Base-by-base conservation (phyloP, 1,140 invertebrate species). In the Trachelipus rathkii region DNA sequence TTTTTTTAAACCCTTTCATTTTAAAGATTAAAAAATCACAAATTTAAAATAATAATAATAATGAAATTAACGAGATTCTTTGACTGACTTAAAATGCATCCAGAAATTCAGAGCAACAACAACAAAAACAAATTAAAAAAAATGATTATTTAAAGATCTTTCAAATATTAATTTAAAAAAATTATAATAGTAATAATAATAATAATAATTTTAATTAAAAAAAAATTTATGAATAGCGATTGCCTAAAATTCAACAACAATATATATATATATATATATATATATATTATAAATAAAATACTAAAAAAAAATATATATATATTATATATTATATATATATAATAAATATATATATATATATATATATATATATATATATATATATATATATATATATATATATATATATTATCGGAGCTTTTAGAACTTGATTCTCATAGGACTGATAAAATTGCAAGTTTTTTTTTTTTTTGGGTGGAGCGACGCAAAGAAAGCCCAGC, bases 11-110 rank as follows among this genome's bases (percentile, higher is more conserved):
- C 33, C 6, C 6, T 60, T 60, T 60, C 8, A 60, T 15, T 60
- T 60, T 60, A 4, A 60, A 60, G 11, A 3, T 60, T 60, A 60
- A 60, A 50, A 13, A 15, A 60, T 8, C 50, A 60, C 11, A 2
- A 60, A 60, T 60, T 60, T 60, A 13, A 15, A 60, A 60, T 60
- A 19, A 60, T 60, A 60, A 60, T 60, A 60, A 60, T 3, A 60
- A 15, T 60, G 4, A 60, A 60, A 60, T 60, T 19, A 60, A 19
- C 50, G 19, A 60, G 50, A 60, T 60, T 60, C 19, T 60, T 60
- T 4, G 8, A 60, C 11, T 15, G 11, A 60, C 19, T 15, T 60
- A 15, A 50, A 60, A 60, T 60, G 33, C 33, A 33, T 33, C 33
- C 2, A 33, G 1, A 33, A 33, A 33, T 33, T 33, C 33, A 6